phyloP scores from a whole-genome alignment of 2,797 vertebrate species.

The Ispidina lecontei region DNA sequence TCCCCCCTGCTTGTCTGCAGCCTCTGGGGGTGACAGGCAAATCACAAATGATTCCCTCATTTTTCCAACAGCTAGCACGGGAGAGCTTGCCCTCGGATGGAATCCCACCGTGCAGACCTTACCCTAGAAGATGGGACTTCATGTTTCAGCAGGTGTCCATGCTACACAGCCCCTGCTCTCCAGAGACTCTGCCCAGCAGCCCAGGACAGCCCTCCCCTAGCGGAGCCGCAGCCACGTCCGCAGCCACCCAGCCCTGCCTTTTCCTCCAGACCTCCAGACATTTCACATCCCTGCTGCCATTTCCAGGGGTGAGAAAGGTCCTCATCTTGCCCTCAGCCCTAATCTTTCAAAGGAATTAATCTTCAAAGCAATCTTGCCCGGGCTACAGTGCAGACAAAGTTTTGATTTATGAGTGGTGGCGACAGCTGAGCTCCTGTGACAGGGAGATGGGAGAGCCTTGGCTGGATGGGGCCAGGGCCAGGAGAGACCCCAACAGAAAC shows the following conservation, averaged over 20 bases:
- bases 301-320: slow-evolving; percentile 22
- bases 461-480: neutral
- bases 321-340: slow-evolving; percentile 16
- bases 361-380: slow-evolving; percentile 25
- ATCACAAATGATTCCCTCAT: neutral
- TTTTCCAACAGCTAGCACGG: neutral
- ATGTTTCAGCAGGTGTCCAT: too few species aligned
- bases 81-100: neutral
- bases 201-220: neutral
- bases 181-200: accelerated
- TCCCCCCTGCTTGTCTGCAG: neutral
- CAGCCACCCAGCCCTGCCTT: neutral
- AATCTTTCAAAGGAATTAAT: slow-evolving; percentile 39
- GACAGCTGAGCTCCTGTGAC: neutral
- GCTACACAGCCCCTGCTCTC: neutral
- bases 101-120: accelerated
- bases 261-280: neutral
- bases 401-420: neutral
- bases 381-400: neutral
- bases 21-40: too few species aligned
- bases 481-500: neutral
- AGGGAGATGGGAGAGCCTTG: neutral
- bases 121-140: neutral
- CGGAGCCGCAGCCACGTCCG: neutral
- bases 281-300: neutral